Percentiles rank a stretch among this genome's conserved stretches.
These are phyloP conservation scores for Euura lappo DNA, from an alignment of 1,140 invertebrate genomes.

Conservation along the genomic window DNA sequence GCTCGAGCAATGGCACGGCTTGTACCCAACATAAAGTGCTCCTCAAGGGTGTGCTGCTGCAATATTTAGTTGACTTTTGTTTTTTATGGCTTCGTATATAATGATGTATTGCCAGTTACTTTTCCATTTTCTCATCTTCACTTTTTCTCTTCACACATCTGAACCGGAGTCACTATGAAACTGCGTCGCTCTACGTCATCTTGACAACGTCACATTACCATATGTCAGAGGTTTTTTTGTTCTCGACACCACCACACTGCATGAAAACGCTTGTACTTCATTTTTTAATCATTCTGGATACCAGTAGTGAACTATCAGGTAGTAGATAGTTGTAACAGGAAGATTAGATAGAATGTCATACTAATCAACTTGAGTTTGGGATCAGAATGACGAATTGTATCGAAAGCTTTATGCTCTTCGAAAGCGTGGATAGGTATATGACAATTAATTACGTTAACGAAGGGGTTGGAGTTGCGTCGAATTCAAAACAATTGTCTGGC, in stretches of 20 bases:
- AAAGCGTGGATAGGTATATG: background rate
- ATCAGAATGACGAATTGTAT: background rate
- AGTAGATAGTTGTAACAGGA: too few species aligned
- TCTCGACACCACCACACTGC: background rate
- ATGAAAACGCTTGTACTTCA: background rate
- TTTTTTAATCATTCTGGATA: background rate
- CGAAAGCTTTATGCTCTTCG: background rate
- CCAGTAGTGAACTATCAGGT: too few species aligned
- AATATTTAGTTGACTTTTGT: background rate
- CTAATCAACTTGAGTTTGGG: too few species aligned
- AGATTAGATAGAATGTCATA: too few species aligned
- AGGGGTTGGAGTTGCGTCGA: background rate
- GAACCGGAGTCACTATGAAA: background rate
- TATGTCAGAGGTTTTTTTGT: background rate
- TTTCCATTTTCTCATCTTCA: background rate
- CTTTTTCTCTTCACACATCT: background rate
- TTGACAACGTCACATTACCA: background rate
- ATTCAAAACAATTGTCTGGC: background rate
- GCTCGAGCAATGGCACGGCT: background rate
- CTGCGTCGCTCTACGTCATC: background rate
- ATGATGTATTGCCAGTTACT: background rate
- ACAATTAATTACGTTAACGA: constrained; percentile 3
- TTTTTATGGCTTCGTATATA: background rate
- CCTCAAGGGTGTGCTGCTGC: background rate
- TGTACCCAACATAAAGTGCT: background rate